These are phyloP conservation scores for Hydrolagus affinis DNA, from an alignment of 2,113 vertebrate species.

Conservation along the genomic window DNA sequence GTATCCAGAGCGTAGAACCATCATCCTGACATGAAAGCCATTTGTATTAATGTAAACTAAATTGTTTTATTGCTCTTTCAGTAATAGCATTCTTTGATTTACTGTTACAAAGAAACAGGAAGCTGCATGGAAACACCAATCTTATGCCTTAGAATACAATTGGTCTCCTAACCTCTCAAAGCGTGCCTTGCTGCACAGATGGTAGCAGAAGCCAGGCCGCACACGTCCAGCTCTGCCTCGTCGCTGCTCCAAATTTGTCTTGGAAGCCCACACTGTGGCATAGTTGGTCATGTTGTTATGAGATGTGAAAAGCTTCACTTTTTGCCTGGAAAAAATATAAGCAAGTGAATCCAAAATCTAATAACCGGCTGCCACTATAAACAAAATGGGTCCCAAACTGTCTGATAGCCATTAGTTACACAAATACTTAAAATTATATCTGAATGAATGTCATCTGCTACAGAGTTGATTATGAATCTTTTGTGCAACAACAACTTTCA, in stretches of 20 bases:
- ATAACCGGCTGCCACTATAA: not conserved
- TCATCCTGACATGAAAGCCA: too few relatives aligned
- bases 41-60: too few relatives aligned
- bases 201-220: conserved; percentile 83
- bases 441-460: too few relatives aligned
- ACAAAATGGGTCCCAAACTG: too few relatives aligned
- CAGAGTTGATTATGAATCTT: not conserved
- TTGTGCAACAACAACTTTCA: too few relatives aligned
- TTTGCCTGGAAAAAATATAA: conserved; percentile 62
- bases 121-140: not conserved
- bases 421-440: too few relatives aligned
- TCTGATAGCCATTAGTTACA: too few relatives aligned
- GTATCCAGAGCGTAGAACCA: too few relatives aligned
- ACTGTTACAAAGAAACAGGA: not conserved
- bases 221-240: conserved; percentile 84
- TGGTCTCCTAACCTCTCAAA: conserved; percentile 65
- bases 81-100: not conserved
- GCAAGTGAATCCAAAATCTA: not conserved
- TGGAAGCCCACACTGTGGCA: conserved; percentile 92
- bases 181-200: conserved; percentile 80
- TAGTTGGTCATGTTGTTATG: conserved; percentile 99
- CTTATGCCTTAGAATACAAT: not conserved
- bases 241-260: conserved; percentile 91
- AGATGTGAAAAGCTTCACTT: conserved; percentile 90
- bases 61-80: not conserved